Evolutionary conservation across 2,888 invertebrate species (phyloP).

Genomic region (Copidosoma aretas): DNA sequence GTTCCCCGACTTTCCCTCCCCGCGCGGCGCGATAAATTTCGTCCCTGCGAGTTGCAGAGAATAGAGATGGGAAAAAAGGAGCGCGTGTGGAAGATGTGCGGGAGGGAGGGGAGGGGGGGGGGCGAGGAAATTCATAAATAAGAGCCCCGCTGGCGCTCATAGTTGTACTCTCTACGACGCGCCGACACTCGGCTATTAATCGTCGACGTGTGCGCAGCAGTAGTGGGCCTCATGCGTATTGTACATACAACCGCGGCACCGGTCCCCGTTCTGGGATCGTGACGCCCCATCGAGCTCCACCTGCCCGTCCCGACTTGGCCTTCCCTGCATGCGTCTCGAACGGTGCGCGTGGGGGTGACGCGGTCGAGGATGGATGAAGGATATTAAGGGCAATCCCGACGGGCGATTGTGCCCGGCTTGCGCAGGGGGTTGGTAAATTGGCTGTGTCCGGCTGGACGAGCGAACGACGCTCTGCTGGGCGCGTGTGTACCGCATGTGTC

Average conservation of each 20-base stretch:
- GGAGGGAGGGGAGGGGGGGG: background rate
- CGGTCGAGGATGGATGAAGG: conserved; percentile 10
- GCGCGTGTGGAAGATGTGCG: too few species aligned
- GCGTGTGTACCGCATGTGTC: too few species aligned
- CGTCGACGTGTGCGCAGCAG: conserved; percentile 30
- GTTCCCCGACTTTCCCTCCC: background rate
- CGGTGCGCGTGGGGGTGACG: background rate
- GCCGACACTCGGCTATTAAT: conserved; percentile 40
- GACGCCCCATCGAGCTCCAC: too few species aligned
- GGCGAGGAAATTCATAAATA: background rate
- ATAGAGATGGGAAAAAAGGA: background rate
- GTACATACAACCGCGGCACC: too few species aligned
- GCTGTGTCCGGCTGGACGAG: background rate
- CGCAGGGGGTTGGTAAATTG: background rate
- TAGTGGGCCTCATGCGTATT: conserved; percentile 39
- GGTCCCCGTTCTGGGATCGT: too few species aligned
- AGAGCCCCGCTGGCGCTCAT: background rate
- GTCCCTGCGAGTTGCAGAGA: background rate
- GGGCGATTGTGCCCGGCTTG: background rate
- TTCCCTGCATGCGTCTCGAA: background rate
- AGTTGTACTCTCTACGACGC: conserved; percentile 32
- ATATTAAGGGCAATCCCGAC: background rate
- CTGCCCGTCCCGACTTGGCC: background rate
- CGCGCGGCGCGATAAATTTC: background rate
- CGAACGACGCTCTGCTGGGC: background rate